A percentile compares a stretch with the other conserved stretches of the same genome.
These are phyloP conservation scores for Pteropus alecto DNA, from an alignment of 2,113 vertebrate genomes.

Conservation along the genomic window DNA sequence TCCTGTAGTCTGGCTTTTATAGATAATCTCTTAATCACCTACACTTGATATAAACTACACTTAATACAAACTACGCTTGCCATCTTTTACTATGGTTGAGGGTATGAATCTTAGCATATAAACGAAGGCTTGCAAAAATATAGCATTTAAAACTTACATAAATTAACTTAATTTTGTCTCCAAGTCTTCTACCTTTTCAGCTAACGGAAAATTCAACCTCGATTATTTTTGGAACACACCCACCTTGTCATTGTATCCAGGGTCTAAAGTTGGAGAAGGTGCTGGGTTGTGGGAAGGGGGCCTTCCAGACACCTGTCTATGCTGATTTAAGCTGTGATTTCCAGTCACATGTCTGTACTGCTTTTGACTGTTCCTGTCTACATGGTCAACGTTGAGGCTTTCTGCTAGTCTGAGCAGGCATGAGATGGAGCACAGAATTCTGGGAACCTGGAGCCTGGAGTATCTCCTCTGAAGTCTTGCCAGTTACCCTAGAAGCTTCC, in stretches of 20 bases:
- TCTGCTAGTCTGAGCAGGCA: neutral
- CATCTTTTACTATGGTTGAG: neutral
- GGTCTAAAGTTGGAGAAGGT: neutral
- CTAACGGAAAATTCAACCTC: neutral
- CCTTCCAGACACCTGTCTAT: neutral
- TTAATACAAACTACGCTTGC: neutral
- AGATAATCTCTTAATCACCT: neutral
- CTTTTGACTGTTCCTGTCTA: neutral
- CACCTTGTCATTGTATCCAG: neutral
- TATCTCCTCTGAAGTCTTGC: neutral
- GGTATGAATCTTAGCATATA: neutral
- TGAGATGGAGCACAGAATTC: neutral
- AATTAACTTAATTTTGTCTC: conserved; percentile 33
- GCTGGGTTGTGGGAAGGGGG: neutral
- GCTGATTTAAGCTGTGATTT: neutral
- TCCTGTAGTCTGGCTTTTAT: neutral
- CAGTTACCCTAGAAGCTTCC: neutral
- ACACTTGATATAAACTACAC: neutral
- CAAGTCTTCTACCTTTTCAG: neutral
- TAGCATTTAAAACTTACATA: neutral
- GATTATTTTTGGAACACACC: neutral
- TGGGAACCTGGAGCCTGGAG: neutral
- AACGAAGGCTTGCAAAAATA: neutral
- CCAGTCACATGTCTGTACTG: neutral
- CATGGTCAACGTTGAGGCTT: neutral